Evolutionary conservation across 1,140 invertebrate species (phyloP), one percentile per base, ranked within the genome.

Genomic region (Panulirus ornatus): DNA sequence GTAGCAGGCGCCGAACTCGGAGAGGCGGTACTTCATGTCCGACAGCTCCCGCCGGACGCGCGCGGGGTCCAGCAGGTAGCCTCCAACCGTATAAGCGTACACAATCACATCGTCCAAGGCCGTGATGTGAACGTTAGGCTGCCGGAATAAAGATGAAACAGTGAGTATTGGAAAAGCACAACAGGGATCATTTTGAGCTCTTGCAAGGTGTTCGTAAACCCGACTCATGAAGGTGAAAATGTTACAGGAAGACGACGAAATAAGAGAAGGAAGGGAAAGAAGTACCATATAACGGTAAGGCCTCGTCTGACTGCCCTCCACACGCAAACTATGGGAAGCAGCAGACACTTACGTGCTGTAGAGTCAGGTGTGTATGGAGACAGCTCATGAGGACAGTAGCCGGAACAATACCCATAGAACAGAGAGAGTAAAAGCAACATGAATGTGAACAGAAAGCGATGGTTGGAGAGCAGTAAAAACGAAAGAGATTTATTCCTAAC

Each of bases 21-120:
- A 82, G n/a, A 93, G 88, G 14, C 91, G 70, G 70, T 86, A 89
- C 70, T 82, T 90, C 79, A 93, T 92, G 84, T 89, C 91, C 2
- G 92, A 79, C 14, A 93, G 75, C 82, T 93, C 93, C 76, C 81
- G 82, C 16, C 86, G 58, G 11, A 93, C 92, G 5, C 92, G 89
- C 36, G 82, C 40, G 30, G 93, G 93, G 16, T 93, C 92, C 75
- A 93, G 90, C 34, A 93, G 90, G 85, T 92, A 93, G 0, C 93
- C 93, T 36, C 93, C 93, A 38, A 93, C 93, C 1, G 93, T 92
- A 38, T 93, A 91, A 5, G 92, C 93, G 79, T 93, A 93, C n/a
- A 93, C 93, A 73, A 93, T 92, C 47, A 93, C 90, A 76, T 93
- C 93, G 71, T 93, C 84, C 27, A 93, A 63, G 14, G 88, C 71